Evolutionary conservation across 2,888 invertebrate genomes (phyloP), one percentile per base, ranked within the genome.

Genomic region (Unio pictorum): DNA sequence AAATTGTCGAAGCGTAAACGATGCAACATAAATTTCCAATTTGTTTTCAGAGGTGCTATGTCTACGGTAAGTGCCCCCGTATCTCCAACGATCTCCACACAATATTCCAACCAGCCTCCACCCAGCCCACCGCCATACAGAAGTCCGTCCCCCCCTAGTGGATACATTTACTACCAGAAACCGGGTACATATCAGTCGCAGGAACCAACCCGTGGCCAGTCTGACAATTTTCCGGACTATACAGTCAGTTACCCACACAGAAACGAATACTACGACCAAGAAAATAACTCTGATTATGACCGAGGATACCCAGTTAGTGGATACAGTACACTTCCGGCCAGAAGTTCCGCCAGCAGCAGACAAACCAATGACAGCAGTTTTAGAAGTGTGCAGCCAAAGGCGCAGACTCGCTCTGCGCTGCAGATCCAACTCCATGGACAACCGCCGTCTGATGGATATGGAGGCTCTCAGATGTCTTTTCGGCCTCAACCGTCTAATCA

Each of bases 301-400:
- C 28, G 20, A 17, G 58, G 34, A 20, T 45, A 26, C 23, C 69
- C 69, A n/a, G 61, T 75, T 8, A 71, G 64, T 54, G 77, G 77
- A 8, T 77, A 77, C 58, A 75, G 73, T 55, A 77, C 77, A 7
- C 60, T 77, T 26, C 77, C 77, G 28, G 73, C 61, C 5, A 69
- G 73, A 5, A 69, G 73, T 34, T 45, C 45, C 11, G 45, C 45
- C 45, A 69, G 72, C 57, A 66, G 61, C 26, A 73, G 65, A 34
- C 73, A 73, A 70, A 70, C 74, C 68, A 73, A 68, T 55, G 70
- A 61, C 64, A 75, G 75, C 68, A 73, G 77, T 70, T 77, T 77
- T 63, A 69, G 77, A 68, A 72, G 75, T 11, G 75, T 75, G 4
- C 72, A 67, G 60, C 69, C 62, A n/a, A 63, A 64, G 26, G 55